Conservation (phyloP, 2,113 vertebrate genomes). For the human (Homo sapiens) region DNA sequence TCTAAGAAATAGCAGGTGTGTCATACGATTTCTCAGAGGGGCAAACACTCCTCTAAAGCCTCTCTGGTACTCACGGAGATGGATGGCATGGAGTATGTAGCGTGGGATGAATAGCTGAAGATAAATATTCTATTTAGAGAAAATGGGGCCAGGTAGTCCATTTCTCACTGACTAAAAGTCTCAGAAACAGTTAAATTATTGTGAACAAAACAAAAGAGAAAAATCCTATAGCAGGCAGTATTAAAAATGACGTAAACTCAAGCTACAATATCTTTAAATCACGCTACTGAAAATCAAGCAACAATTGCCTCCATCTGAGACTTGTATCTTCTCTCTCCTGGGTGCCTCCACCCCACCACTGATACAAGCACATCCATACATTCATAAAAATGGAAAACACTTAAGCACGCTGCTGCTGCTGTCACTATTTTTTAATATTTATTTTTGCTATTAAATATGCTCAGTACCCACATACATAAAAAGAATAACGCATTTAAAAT, state of each 20-base stretch:
- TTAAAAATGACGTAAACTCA: neutral
- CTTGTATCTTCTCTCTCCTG: neutral
- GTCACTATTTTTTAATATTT: neutral
- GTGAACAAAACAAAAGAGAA: constrained; percentile 17
- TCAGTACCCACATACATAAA: neutral
- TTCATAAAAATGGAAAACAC: neutral
- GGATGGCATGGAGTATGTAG: neutral
- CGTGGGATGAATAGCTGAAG: neutral
- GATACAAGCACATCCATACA: accelerated
- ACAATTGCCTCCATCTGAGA: neutral
- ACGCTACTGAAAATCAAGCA: neutral
- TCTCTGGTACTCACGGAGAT: neutral
- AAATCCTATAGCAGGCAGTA: neutral
- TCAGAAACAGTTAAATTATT: neutral
- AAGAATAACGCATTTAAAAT: neutral
- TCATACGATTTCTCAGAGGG: neutral
- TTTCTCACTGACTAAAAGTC: neutral
- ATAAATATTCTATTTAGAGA: constrained; percentile 16
- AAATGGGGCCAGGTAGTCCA: neutral
- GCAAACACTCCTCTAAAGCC: neutral
- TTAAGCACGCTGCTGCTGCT: neutral
- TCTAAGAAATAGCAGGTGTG: constrained; percentile 52
- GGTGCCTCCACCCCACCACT: accelerated
- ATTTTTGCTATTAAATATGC: neutral
- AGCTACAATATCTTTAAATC: neutral